Evolutionary conservation across 2,113 vertebrate genomes (phyloP).

Genomic region (Heterochromis multidens): DNA sequence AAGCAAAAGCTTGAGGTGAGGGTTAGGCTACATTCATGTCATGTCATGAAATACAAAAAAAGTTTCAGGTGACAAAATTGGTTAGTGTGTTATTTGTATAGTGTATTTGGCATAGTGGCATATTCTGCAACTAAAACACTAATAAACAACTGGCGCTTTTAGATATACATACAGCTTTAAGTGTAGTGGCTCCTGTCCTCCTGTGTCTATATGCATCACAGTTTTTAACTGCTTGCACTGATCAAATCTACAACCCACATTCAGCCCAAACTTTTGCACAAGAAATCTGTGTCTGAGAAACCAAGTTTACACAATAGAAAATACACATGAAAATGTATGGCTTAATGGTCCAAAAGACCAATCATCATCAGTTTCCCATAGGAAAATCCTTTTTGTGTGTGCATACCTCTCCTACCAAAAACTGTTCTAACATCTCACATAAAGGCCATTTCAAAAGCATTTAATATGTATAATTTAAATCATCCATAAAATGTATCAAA

Average conservation of each 20-base stretch:
- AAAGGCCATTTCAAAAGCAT: background rate
- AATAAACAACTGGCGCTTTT: background rate
- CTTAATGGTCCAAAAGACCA: background rate
- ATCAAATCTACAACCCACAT: background rate
- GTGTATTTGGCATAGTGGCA: background rate
- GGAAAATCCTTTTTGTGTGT: background rate
- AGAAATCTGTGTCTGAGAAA: background rate
- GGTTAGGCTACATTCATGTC: background rate
- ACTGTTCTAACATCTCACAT: background rate
- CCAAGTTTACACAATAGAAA: background rate
- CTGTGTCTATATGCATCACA: background rate
- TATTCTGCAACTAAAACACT: background rate
- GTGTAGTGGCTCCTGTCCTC: background rate
- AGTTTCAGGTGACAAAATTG: background rate
- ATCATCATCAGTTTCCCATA: background rate
- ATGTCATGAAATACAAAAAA: background rate
- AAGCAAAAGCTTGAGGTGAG: too few relatives aligned
- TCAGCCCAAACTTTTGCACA: background rate
- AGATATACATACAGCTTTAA: background rate
- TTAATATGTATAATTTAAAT: background rate
- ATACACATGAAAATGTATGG: background rate
- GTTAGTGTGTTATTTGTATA: too few relatives aligned
- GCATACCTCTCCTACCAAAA: background rate
- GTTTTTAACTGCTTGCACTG: background rate
- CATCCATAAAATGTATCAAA: background rate